A percentile compares a stretch with the other conserved stretches of the same genome.
Conservation (phyloP, 1,140 invertebrate genomes). For the Danaus plexippus region DNA sequence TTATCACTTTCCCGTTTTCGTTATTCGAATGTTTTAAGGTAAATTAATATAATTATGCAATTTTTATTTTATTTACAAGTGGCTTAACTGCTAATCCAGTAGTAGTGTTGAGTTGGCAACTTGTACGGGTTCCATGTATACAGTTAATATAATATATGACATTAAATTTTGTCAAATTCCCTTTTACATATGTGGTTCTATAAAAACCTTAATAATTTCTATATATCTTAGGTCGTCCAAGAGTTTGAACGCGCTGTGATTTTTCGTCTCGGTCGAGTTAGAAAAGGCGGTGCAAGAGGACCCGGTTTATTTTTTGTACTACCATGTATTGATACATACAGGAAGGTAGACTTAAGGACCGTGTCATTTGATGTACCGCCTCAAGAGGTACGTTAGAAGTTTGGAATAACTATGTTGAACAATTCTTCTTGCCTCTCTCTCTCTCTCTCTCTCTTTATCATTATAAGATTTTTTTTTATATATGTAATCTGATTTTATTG, state of each 20-base stretch:
- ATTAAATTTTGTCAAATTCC: no score
- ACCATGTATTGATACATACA: constrained; percentile 92
- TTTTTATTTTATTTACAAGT: background rate
- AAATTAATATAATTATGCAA: constrained; percentile 8
- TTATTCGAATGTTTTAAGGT: constrained; percentile 88
- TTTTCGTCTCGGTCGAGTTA: constrained; percentile 87
- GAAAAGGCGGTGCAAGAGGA: constrained; percentile 87
- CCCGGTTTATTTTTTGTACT: constrained; percentile 91
- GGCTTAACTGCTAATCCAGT: no score
- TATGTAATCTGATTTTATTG: no score
- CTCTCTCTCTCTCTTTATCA: no score
- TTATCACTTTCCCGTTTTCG: constrained; percentile 88
- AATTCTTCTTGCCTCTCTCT: no score
- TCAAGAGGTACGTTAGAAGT: constrained; percentile 58
- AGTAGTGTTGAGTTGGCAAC: background rate
- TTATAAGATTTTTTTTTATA: no score
- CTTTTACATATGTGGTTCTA: background rate
- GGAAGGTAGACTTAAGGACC: constrained; percentile 89
- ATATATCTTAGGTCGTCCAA: constrained; percentile 81
- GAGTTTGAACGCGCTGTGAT: constrained; percentile 93
- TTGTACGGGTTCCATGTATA: no score
- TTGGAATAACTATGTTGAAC: no score
- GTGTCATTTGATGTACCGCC: constrained; percentile 74
- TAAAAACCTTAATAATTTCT: background rate
- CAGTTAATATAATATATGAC: no score